Conservation (phyloP, 2,888 invertebrate species). For the Rotaria magnacalcarata region DNA sequence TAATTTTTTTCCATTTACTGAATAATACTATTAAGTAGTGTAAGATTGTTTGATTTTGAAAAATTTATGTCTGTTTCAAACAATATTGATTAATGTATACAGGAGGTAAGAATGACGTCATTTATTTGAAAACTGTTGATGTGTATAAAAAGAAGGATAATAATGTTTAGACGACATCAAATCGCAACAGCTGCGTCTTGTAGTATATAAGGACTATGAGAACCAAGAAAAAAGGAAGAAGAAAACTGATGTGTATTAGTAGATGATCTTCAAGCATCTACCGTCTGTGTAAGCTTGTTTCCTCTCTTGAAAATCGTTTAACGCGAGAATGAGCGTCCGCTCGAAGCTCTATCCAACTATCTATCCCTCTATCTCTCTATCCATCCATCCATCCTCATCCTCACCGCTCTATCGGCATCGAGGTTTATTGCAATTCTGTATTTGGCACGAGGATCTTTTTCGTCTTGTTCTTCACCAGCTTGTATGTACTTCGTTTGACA, state of each 20-base stretch:
- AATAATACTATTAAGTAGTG: not conserved
- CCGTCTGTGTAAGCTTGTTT: not conserved
- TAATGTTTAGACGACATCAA: not conserved
- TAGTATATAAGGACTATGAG: not conserved
- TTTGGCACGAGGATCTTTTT: not conserved
- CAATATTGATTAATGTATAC: not conserved
- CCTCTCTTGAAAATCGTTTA: not conserved
- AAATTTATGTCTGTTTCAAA: not conserved
- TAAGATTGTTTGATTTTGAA: not conserved
- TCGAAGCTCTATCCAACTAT: not conserved
- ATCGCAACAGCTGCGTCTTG: not conserved
- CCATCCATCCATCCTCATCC: not conserved
- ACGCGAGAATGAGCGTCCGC: not conserved
- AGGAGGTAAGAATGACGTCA: not conserved
- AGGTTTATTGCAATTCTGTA: not conserved
- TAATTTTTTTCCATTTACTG: not conserved
- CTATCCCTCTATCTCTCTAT: not conserved
- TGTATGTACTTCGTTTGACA: not conserved
- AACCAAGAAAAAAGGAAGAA: not conserved
- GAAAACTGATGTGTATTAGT: not conserved
- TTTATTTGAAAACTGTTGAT: not conserved
- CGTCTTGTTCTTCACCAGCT: not conserved
- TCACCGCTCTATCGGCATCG: not conserved
- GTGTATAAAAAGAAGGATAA: not conserved
- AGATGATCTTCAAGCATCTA: not conserved